Conservation (phyloP, 35 echinoderm and acorn worm species). For the Diadema setosum region DNA sequence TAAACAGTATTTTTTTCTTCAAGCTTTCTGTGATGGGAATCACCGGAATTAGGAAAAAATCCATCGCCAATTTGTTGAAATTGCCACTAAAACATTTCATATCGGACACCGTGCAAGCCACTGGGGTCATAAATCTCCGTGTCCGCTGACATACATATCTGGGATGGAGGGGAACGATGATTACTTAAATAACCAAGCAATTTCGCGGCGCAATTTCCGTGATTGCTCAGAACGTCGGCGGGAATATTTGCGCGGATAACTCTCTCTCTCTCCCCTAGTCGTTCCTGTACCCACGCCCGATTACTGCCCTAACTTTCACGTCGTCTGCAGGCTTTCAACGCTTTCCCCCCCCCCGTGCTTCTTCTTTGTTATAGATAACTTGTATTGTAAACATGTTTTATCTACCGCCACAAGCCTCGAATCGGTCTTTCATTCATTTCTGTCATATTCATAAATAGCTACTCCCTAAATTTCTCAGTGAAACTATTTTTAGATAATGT, state of each 20-base stretch:
- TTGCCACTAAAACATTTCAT: constrained; percentile 1
- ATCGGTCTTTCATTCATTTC: too few species aligned
- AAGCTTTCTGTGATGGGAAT: too few species aligned
- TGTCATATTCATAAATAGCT: too few species aligned
- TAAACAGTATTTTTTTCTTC: too few species aligned
- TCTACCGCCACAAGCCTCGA: too few species aligned
- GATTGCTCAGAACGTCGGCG: not conserved
- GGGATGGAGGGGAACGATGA: not conserved
- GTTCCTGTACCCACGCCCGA: not conserved
- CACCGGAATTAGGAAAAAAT: too few species aligned
- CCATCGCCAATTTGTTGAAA: not conserved
- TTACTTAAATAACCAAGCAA: constrained; percentile 22
- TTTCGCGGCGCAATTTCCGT: constrained; percentile 1
- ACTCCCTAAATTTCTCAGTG: too few species aligned
- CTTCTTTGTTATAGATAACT: too few species aligned
- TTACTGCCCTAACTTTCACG: not conserved
- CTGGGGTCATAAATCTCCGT: not conserved
- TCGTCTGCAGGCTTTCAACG: not conserved
- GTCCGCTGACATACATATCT: constrained; percentile 4
- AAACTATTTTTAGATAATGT: too few species aligned
- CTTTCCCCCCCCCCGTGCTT: not conserved
- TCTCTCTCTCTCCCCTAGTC: not conserved
- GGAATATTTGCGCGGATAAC: not conserved
- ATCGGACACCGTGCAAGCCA: not conserved
- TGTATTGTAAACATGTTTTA: too few species aligned